Evolutionary conservation across 1,140 invertebrate species (phyloP), one percentile per base, ranked within the genome.

Genomic region (Eumaeus atala): DNA sequence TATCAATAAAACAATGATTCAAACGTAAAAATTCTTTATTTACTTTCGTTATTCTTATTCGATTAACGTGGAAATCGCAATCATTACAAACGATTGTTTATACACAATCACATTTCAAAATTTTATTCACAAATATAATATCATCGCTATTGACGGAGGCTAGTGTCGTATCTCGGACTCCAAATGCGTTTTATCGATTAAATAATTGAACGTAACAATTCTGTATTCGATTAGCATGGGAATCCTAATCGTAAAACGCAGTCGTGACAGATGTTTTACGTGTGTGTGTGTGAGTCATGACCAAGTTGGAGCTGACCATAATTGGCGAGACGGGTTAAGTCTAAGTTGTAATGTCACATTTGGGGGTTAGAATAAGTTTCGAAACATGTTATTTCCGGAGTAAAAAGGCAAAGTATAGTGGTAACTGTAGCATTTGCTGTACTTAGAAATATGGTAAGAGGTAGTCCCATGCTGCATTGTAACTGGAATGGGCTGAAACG

Each of bases 241-340:
- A 36, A 37, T 9, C 14, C 9, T 28, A 40, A 17, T 38, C 36
- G n/a, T 51, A 12, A 50, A 11, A 47, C 6, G 17, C 44, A 48
- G 49, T 38, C 35, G 49, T 51, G 56, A 62, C 61, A 62, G 61
- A 62, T 56, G 61, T 55, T 57, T 49, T 33, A 53, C 52, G 38
- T 28, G 34, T 52, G 60, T 62, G 21, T 28, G 21, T 28, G 21
- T 59, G n/a, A n/a, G n/a, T n/a, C n/a, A 61, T 58, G 59, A 64
- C 62, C 62, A 50, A 58, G 48, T 38, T 58, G 55, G 42, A 34
- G 54, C 37, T 4, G 5, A 16, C 56, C 59, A 16, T 58, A 57
- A 56, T 58, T 58, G 62, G 62, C 6, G 11, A 53, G 47, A 64
- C 58, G 28, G 51, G 51, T 58, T 51, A 37, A 36, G 58, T 60